Evolutionary conservation across 2,888 invertebrate species (phyloP), one percentile per base, ranked within the genome.

Genomic region (Ischnus inquisitorius): DNA sequence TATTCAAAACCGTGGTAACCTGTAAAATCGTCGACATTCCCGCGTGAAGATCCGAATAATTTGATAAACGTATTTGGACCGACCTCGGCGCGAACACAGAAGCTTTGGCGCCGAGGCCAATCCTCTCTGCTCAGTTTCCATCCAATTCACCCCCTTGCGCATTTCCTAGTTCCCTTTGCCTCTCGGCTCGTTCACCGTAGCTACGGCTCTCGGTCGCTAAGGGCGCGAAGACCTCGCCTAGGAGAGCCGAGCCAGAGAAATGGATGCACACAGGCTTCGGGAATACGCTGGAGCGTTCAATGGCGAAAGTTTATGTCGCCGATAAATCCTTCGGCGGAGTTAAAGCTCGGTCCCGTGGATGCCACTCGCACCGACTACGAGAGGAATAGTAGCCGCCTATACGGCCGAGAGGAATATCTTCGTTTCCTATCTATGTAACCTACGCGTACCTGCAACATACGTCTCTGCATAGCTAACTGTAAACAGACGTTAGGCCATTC

Each of bases 271-370:
- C 19, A 60, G 34, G 46, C 60, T 46, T 60, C 57, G 43, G 28
- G 72, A 72, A 72, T 72, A 72, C 60, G 72, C 60, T 3, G 12
- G 57, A n/a, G 57, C 57, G 57, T 77, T 77, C 64, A 81, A 84
- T 84, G 78, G 81, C 78, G 75, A 84, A 84, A 84, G 75, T 84
- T 84, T 84, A 84, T 84, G 81, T 81, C 84, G 54, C 77, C 80
- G 64, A 84, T 84, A 84, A 84, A 84, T 84, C 67, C 64, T 78
- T 75, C 46, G 34, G 54, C 39, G 74, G 41, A 74, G 78, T 84
- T 78, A 69, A 54, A 80, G 72, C 28, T 75, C 28, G 39, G 48
- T 41, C 65, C 74, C 64, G 78, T 69, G 16, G 62, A 79, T 75
- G 75, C 83, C 74, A 74, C 51, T 51, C 43, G 60, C 72, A 62